These are phyloP conservation scores for Alloplasta piceator DNA, from an alignment of 2,888 invertebrate genomes.

Conservation along the genomic window DNA sequence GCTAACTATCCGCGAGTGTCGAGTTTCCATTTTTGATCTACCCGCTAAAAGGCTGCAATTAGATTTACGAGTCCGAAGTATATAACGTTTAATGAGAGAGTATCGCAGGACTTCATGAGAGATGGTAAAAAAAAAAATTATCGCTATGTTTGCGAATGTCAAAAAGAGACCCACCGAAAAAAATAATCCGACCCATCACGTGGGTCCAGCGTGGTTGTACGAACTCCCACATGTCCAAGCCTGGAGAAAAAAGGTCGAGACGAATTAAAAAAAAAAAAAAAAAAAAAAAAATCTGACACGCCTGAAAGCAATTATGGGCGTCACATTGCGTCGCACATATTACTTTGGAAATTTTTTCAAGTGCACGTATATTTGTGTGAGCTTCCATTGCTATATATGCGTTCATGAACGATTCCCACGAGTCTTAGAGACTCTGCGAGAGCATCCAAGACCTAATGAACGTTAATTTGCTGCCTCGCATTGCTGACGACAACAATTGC, in stretches of 20 bases:
- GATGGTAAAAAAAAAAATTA: background rate
- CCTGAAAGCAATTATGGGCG: constrained; percentile 56
- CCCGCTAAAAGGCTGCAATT: constrained; percentile 53
- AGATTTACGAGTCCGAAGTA: constrained; percentile 34
- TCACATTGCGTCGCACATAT: constrained; percentile 24
- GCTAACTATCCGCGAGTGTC: constrained; percentile 32
- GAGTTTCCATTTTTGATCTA: constrained; percentile 55
- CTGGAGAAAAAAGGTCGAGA: background rate
- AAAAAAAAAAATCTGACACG: constrained; percentile 30
- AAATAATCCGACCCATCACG: background rate
- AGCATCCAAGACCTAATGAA: constrained; percentile 47
- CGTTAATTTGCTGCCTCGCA: constrained; percentile 35
- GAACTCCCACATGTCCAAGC: too few species aligned
- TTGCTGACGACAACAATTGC: too few species aligned
- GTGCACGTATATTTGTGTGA: constrained; percentile 39
- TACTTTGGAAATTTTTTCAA: constrained; percentile 41
- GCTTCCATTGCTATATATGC: constrained; percentile 3
- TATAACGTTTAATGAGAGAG: constrained; percentile 20
- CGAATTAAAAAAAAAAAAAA: background rate
- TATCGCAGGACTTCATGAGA: background rate
- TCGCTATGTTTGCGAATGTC: background rate
- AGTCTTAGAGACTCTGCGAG: constrained; percentile 47
- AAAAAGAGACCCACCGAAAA: background rate
- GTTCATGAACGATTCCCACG: constrained; percentile 48
- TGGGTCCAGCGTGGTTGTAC: too few species aligned